These are phyloP conservation scores for Drosophila austrosaltans DNA, from an alignment of 2,888 invertebrate species.

Conservation along the genomic window DNA sequence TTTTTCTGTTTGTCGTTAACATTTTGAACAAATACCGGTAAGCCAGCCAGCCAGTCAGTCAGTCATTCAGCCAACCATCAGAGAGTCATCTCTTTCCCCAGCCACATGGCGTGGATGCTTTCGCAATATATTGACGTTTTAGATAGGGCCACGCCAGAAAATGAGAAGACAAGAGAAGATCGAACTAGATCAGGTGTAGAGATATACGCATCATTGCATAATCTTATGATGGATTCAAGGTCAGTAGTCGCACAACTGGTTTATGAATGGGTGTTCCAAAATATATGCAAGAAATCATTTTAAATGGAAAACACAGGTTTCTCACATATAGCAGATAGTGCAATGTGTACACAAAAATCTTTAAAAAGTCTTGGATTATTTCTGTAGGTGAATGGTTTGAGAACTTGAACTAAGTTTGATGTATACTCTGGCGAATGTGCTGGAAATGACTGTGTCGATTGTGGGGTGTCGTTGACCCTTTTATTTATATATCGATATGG, in stretches of 20 bases:
- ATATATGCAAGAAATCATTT: background rate
- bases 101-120: background rate
- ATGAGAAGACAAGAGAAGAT: background rate
- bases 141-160: background rate
- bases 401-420: too few species aligned
- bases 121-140: background rate
- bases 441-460: too few species aligned
- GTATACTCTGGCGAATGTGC: too few species aligned
- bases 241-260: background rate
- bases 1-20: conserved; percentile 34
- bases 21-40: conserved; percentile 21
- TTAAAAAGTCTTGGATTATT: too few species aligned
- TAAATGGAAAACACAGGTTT: background rate
- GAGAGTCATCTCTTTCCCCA: background rate
- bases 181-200: conserved; percentile 1
- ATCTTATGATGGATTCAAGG: background rate
- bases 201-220: conserved; percentile 1
- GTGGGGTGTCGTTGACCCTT: too few species aligned
- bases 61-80: background rate
- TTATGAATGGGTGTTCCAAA: conserved; percentile 1
- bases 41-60: background rate
- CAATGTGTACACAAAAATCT: too few species aligned
- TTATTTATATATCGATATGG: too few species aligned
- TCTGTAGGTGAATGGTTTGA: too few species aligned
- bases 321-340: too few species aligned